phyloP scores from a whole-genome alignment of 2,797 vertebrate species.

The Xyrichtys novacula region DNA sequence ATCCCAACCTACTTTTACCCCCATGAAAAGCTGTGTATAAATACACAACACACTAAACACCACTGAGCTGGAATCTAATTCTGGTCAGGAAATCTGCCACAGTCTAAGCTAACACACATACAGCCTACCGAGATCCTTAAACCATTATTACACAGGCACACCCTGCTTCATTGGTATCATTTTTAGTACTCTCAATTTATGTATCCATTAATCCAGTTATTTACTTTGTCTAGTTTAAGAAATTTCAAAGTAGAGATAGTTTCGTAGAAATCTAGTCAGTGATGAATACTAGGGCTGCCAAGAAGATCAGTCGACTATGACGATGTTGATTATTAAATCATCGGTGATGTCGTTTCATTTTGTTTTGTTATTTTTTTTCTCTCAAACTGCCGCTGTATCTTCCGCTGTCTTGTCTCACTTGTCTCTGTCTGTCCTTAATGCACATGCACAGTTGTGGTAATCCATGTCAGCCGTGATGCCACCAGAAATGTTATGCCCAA shows the following conservation, averaged over 20 bases:
- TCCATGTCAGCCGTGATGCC: no score
- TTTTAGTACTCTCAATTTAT: conserved; percentile 23
- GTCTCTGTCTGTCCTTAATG: no score
- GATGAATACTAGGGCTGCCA: no score
- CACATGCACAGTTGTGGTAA: no score
- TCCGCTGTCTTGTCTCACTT: no score
- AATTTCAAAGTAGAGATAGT: background rate
- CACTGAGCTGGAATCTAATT: conserved; percentile 65
- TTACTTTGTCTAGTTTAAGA: background rate
- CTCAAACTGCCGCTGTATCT: no score
- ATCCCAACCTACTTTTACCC: conserved; percentile 43
- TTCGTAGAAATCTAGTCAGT: background rate
- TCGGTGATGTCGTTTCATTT: no score
- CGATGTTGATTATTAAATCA: no score
- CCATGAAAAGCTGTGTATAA: conserved; percentile 62
- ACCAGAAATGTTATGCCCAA: no score
- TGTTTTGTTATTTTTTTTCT: no score
- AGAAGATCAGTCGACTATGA: no score
- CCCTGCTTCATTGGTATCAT: conserved; percentile 52
- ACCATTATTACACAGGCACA: conserved; percentile 52
- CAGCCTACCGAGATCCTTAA: conserved; percentile 55
- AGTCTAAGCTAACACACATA: conserved; percentile 40
- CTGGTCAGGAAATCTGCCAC: conserved; percentile 57
- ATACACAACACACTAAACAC: conserved; percentile 72
- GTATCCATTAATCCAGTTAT: background rate